phyloP scores from a whole-genome alignment of 2,797 vertebrate species.

The Etheostoma nigrum region DNA sequence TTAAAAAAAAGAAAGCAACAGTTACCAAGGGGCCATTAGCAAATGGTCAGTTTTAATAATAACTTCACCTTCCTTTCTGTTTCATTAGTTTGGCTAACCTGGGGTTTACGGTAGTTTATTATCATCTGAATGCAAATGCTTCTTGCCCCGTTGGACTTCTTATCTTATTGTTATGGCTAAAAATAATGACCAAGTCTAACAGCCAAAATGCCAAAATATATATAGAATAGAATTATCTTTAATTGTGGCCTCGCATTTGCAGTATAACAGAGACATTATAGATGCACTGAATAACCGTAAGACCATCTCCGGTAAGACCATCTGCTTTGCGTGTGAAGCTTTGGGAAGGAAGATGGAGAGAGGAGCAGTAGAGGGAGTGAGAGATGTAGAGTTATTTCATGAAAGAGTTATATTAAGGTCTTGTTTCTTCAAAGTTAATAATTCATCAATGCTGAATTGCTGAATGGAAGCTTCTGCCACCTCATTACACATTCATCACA shows the following conservation, averaged over 20 bases:
- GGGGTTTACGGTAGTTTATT: neutral
- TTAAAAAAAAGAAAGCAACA: neutral
- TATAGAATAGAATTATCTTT: neutral
- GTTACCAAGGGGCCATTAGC: neutral
- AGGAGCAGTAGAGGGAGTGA: conserved; percentile 41
- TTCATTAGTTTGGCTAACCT: neutral
- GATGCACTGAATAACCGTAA: neutral
- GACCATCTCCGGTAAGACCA: conserved; percentile 23
- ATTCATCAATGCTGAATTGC: conserved; percentile 81
- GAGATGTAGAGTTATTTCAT: conserved; percentile 63
- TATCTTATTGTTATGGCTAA: neutral
- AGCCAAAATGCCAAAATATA: neutral
- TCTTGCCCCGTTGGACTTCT: neutral
- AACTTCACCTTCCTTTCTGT: neutral
- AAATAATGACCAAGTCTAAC: neutral
- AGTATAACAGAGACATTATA: neutral
- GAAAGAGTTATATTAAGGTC: conserved; percentile 82
- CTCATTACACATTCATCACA: conserved; percentile 80
- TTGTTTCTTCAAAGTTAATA: conserved; percentile 80
- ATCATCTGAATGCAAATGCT: neutral
- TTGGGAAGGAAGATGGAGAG: conserved; percentile 10
- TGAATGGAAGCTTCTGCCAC: conserved; percentile 79
- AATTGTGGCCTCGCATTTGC: neutral
- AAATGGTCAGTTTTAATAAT: neutral
- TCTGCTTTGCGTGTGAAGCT: conserved; percentile 65